Conservation (phyloP, 1,140 invertebrate species). For the Samia ricini region DNA sequence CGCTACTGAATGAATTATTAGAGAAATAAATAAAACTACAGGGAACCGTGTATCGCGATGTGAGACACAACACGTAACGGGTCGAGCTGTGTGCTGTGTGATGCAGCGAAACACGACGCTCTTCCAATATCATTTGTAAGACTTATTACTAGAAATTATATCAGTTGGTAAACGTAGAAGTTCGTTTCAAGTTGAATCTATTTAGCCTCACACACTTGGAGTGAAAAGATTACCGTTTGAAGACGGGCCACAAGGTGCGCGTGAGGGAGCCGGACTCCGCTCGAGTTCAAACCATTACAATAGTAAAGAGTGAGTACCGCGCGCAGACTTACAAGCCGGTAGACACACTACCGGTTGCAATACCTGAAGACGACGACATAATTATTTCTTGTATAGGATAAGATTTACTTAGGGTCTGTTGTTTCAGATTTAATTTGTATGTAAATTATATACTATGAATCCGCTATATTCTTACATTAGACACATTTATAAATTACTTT, state of each 20-base stretch:
- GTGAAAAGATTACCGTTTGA: background rate
- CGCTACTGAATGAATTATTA: background rate
- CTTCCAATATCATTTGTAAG: no score
- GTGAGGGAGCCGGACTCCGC: background rate
- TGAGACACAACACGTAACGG: no score
- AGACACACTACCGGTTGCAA: background rate
- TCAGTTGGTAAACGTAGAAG: background rate
- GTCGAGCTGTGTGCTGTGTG: no score
- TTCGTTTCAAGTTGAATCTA: background rate
- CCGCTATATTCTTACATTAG: no score
- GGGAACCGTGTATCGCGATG: background rate
- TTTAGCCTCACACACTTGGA: background rate
- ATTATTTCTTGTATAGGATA: no score
- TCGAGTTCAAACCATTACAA: conserved; percentile 7
- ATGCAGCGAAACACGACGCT: no score
- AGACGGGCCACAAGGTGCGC: background rate
- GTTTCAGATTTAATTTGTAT: no score
- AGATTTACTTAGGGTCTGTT: no score
- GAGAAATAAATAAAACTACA: background rate
- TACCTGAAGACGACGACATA: background rate
- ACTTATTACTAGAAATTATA: no score
- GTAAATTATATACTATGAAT: no score
- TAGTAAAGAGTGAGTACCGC: conserved; percentile 4
- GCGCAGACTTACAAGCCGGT: background rate
- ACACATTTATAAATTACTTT: no score